phyloP scores from a whole-genome alignment of 2,888 invertebrate species.

The Plutella xylostella region DNA sequence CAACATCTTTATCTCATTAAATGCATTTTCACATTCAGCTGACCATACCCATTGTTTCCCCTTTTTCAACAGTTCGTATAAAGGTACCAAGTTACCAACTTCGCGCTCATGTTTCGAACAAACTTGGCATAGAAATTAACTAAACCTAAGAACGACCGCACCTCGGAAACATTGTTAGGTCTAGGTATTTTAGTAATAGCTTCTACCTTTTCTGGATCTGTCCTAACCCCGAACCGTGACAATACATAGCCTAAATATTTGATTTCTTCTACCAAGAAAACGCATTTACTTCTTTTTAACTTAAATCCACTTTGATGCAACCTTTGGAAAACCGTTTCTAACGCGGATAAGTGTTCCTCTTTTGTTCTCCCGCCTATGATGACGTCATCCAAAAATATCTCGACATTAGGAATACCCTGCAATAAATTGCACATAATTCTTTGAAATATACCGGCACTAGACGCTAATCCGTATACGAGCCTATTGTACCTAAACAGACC shows the following conservation, averaged over 20 bases:
- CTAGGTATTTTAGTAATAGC: neutral
- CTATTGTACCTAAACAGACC: neutral
- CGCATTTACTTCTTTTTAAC: conserved; percentile 10
- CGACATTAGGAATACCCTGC: neutral
- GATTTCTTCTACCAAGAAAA: conserved; percentile 8
- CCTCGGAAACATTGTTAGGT: neutral
- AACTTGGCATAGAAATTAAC: neutral
- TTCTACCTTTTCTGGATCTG: neutral
- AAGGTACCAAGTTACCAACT: too few species aligned
- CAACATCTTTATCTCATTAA: conserved; percentile 8
- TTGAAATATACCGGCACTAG: neutral
- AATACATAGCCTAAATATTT: conserved; percentile 12
- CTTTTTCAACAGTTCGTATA: neutral
- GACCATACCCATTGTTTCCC: neutral
- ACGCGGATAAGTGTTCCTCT: neutral
- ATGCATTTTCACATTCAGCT: conserved; percentile 15
- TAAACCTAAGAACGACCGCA: neutral
- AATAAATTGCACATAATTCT: neutral
- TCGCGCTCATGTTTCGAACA: neutral
- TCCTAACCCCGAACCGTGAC: conserved; percentile 7
- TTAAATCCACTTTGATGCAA: conserved; percentile 3
- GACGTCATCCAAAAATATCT: neutral
- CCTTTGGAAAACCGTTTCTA: conserved; percentile 7
- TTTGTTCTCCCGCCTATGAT: neutral
- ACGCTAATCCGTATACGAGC: neutral